These are phyloP conservation scores for Agriopis marginaria DNA, from an alignment of 2,888 invertebrate species.

Conservation along the genomic window DNA sequence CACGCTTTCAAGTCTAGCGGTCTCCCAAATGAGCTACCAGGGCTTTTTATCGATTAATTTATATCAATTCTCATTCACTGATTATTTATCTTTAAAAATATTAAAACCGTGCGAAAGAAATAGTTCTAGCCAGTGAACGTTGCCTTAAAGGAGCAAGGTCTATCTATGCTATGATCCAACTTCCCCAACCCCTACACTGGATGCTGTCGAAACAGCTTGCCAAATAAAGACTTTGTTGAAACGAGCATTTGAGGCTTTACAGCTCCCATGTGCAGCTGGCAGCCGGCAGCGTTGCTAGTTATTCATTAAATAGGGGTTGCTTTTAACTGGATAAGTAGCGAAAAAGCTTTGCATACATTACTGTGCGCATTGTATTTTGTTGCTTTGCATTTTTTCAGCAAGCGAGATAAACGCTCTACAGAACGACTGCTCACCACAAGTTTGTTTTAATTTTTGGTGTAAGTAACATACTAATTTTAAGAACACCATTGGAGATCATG, in stretches of 20 bases:
- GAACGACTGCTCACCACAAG: neutral
- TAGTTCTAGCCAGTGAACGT: too few relatives aligned
- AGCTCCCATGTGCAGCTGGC: conserved; percentile 31
- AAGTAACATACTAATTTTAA: neutral
- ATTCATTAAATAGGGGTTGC: conserved; percentile 26
- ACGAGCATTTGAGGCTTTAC: conserved; percentile 23
- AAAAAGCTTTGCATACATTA: conserved; percentile 34
- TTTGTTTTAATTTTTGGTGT: conserved; percentile 6
- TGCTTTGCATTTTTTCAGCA: conserved; percentile 7
- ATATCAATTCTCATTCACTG: too few relatives aligned
- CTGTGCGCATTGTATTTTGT: conserved; percentile 15
- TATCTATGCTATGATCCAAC: neutral
- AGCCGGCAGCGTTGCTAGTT: conserved; percentile 22
- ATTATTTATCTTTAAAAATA: too few relatives aligned
- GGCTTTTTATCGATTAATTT: too few relatives aligned
- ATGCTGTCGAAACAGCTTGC: conserved; percentile 18
- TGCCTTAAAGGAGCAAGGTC: too few relatives aligned
- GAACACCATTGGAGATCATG: too few relatives aligned
- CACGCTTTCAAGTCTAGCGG: too few relatives aligned
- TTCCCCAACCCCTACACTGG: neutral
- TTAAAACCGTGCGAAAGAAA: too few relatives aligned
- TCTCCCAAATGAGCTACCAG: too few relatives aligned
- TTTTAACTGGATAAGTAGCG: conserved; percentile 29
- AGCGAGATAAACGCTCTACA: neutral
- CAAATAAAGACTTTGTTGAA: conserved; percentile 24